phyloP scores from a whole-genome alignment of 2,888 invertebrate species.

The Caenorhabditis sinica region DNA sequence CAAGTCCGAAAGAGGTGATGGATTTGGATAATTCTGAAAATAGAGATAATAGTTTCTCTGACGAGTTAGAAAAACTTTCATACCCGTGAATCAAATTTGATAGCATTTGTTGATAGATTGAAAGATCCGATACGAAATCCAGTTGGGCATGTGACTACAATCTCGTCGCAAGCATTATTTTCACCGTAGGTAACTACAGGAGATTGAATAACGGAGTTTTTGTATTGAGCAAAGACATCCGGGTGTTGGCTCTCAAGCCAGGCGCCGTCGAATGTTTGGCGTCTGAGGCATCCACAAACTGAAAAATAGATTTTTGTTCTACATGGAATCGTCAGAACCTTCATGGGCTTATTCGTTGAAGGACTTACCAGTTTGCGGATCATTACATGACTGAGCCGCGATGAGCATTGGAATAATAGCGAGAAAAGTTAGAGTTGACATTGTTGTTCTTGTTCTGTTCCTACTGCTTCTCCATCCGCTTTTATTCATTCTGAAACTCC shows the following conservation, averaged over 20 bases:
- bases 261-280: background rate
- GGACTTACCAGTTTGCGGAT: background rate
- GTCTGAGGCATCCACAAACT: constrained; percentile 10
- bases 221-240: background rate
- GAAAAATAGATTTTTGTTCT: background rate
- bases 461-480: background rate
- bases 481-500: constrained; percentile 7
- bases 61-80: no score
- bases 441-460: background rate
- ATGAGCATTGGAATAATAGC: constrained; percentile 9
- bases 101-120: background rate
- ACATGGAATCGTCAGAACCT: no score
- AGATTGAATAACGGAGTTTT: background rate
- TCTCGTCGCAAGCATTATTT: background rate
- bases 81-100: constrained; percentile 2
- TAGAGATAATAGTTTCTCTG: background rate
- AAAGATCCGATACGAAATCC: background rate
- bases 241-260: constrained; percentile 17
- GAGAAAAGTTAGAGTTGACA: constrained; percentile 10
- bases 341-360: no score
- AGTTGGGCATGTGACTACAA: constrained; percentile 1
- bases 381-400: constrained; percentile 8
- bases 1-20: background rate
- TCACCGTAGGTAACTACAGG: constrained; percentile 21
- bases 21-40: constrained; percentile 22